Conservation (phyloP, 2,888 invertebrate species). For the Eristalis pertinax region DNA sequence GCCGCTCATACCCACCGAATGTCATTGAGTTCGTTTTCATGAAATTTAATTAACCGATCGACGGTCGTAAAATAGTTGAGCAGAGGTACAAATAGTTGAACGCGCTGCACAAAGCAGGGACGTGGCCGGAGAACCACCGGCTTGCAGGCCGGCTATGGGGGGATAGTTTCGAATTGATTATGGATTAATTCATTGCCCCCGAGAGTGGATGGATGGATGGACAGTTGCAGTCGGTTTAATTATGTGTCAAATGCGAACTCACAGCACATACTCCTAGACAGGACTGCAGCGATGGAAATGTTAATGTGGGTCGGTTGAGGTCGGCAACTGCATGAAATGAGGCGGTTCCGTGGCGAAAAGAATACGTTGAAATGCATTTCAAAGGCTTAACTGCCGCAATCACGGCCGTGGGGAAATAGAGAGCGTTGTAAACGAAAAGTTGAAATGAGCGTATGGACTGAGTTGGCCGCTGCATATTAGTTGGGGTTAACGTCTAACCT, state of each 20-base stretch:
- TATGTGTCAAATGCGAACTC: slow-evolving; percentile 48
- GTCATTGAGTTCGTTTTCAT: slow-evolving; percentile 69
- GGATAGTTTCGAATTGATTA: slow-evolving; percentile 62
- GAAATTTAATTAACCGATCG: slow-evolving; percentile 66
- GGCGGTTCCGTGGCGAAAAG: neutral
- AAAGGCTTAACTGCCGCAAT: neutral
- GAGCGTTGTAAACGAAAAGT: neutral
- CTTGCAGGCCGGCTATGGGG: slow-evolving; percentile 16
- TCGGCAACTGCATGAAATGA: neutral
- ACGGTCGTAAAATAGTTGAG: slow-evolving; percentile 48
- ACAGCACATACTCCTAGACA: slow-evolving; percentile 14
- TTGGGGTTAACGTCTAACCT: neutral
- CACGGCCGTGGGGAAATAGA: no score
- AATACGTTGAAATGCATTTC: neutral
- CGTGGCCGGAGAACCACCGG: neutral
- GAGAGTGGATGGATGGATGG: slow-evolving; percentile 7
- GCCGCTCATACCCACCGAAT: slow-evolving; percentile 39
- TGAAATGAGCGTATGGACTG: neutral
- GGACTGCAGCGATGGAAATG: slow-evolving; percentile 1
- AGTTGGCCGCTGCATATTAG: neutral
- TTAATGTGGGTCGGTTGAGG: neutral
- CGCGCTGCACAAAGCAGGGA: slow-evolving; percentile 12
- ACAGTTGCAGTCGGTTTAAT: slow-evolving; percentile 34
- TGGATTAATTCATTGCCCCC: slow-evolving; percentile 58
- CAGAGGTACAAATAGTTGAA: slow-evolving; percentile 49